These are phyloP conservation scores for Myotis yumanensis DNA, from an alignment of 2,113 vertebrate genomes.

Conservation along the genomic window DNA sequence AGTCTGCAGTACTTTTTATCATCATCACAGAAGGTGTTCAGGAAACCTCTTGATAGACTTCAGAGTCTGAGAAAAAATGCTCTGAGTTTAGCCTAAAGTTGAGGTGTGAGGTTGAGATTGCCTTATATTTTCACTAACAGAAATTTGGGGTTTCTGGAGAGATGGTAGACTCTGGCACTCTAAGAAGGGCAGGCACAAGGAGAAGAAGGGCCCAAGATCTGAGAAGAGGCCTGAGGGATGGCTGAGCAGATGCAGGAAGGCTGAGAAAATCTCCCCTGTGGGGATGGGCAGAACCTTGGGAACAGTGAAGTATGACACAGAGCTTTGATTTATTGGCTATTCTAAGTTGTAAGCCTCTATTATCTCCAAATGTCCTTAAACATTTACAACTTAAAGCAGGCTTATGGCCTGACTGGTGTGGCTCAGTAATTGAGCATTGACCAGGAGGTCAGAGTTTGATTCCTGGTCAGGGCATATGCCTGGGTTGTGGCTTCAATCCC, in stretches of 20 bases:
- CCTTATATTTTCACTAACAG: neutral
- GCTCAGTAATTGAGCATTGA: too few relatives aligned
- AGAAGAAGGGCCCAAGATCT: neutral
- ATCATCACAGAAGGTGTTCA: neutral
- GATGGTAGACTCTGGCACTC: neutral
- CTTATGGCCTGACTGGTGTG: neutral
- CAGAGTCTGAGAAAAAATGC: neutral
- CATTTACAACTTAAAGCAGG: neutral
- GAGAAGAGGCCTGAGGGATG: neutral
- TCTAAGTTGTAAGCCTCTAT: neutral
- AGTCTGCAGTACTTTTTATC: neutral
- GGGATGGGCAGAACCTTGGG: too few relatives aligned
- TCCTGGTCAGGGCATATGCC: too few relatives aligned
- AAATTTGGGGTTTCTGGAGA: neutral
- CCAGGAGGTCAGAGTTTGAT: too few relatives aligned
- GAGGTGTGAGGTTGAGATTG: neutral
- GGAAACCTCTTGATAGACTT: neutral
- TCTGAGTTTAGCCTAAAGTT: neutral
- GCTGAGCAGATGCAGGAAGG: rapidly evolving
- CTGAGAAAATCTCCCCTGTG: too few relatives aligned
- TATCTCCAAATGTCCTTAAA: neutral
- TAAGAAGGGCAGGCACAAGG: neutral
- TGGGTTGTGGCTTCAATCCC: too few relatives aligned
- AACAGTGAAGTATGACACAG: neutral
- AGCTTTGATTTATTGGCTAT: neutral